phyloP scores from a whole-genome alignment of 2,888 invertebrate species.

The Melieria crassipennis region DNA sequence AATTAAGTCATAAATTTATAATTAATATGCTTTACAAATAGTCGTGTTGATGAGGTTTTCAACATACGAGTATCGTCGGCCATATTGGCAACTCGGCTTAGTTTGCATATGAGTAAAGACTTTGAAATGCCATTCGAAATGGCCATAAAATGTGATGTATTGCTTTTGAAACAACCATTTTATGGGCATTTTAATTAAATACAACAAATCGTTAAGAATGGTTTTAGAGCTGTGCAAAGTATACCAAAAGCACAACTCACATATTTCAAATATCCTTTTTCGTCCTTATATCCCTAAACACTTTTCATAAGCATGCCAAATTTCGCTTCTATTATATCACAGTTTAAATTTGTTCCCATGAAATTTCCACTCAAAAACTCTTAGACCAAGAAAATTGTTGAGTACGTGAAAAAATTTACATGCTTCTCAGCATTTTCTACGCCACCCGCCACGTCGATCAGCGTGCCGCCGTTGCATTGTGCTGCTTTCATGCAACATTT shows the following conservation, averaged over 20 bases:
- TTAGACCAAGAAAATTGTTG: too few species aligned
- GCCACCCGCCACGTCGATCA: conserved; percentile 11
- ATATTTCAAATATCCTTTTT: too few species aligned
- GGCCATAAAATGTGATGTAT: conserved; percentile 33
- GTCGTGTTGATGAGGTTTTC: too few species aligned
- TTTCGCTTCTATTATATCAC: conserved; percentile 3
- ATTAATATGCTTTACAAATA: conserved; percentile 38
- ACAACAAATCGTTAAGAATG: conserved; percentile 48
- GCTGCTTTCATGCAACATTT: background rate
- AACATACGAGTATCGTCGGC: too few species aligned
- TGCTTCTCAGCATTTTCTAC: background rate
- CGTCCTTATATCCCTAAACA: too few species aligned
- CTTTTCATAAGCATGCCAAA: background rate
- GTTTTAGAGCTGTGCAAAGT: conserved; percentile 55
- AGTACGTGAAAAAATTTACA: too few species aligned
- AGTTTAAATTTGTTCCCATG: background rate
- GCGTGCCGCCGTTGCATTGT: background rate
- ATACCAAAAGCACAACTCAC: conserved; percentile 39
- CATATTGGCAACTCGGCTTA: too few species aligned
- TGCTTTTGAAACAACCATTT: conserved; percentile 4
- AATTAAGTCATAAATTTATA: conserved; percentile 47
- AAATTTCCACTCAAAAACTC: too few species aligned
- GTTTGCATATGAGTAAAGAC: too few species aligned
- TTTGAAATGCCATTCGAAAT: background rate
- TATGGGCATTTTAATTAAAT: too few species aligned